Percentiles rank a stretch among this genome's conserved stretches.
Evolutionary conservation across 35 echinoderm and acorn worm genomes (phyloP).

Genomic region (Lytechinus variegatus): DNA sequence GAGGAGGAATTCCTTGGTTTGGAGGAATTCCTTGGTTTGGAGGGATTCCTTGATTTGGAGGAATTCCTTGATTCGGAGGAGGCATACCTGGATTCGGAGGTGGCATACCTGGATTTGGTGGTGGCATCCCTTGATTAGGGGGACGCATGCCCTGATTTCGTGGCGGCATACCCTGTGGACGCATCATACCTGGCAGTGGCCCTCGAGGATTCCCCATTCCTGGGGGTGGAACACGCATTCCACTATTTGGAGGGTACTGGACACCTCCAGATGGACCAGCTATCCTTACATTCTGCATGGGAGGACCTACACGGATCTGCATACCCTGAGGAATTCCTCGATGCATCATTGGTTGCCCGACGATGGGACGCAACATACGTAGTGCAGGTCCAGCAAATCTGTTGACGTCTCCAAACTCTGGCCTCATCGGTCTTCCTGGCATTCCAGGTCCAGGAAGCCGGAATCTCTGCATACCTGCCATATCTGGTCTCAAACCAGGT

Average conservation of each 20-base stretch:
- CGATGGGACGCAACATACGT: constrained; percentile 72
- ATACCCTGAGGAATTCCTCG: constrained; percentile 68
- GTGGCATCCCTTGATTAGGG: constrained; percentile 60
- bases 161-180: constrained; percentile 59
- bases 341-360: constrained; percentile 72
- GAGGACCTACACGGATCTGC: constrained; percentile 34
- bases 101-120: constrained; percentile 38
- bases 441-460: constrained; percentile 48
- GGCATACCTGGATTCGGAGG: constrained; percentile 47
- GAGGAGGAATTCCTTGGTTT: constrained; percentile 46
- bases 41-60: neutral
- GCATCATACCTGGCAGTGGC: constrained; percentile 39
- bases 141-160: constrained; percentile 51
- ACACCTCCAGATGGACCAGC: constrained; percentile 57
- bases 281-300: constrained; percentile 64
- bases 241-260: constrained; percentile 55
- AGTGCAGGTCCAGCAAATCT: constrained; percentile 70
- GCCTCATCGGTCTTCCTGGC: constrained; percentile 28
- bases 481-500: constrained; percentile 42
- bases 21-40: constrained; percentile 32
- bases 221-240: constrained; percentile 62
- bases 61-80: constrained; percentile 60
- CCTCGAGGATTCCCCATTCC: constrained; percentile 53
- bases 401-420: constrained; percentile 62
- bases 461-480: neutral